A percentile compares a stretch with the other conserved stretches of the same genome.
These are phyloP conservation scores for Neotragus pygmaeus DNA, from an alignment of 2,113 vertebrate species.

Conservation along the genomic window DNA sequence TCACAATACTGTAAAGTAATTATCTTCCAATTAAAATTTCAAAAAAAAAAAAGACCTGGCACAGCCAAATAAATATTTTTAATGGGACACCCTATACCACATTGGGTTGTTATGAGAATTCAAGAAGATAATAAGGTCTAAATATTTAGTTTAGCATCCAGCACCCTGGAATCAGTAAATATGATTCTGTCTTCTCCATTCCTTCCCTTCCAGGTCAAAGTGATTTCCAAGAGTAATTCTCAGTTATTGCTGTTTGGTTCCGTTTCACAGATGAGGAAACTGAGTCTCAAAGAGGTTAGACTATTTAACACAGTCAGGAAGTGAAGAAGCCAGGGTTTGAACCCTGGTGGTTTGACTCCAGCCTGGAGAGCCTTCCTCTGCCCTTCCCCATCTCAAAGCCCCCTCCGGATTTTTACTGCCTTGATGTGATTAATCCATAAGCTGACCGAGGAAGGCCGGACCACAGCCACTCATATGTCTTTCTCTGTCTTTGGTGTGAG, in stretches of 20 bases:
- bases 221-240: not conserved
- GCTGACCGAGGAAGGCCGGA: not conserved
- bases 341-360: not conserved
- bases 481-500: not conserved
- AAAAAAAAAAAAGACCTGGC: not conserved
- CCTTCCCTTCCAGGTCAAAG: not conserved
- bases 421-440: not conserved
- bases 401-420: not conserved
- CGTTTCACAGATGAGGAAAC: not conserved
- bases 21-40: not conserved
- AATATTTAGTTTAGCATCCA: not conserved
- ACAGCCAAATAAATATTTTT: not conserved
- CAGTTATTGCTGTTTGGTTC: not conserved
- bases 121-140: accelerated
- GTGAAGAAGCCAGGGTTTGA: not conserved
- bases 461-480: accelerated
- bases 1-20: not conserved
- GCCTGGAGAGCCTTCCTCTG: not conserved
- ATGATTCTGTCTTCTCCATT: not conserved
- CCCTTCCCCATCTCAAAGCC: accelerated
- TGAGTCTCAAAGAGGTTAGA: not conserved
- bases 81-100: not conserved
- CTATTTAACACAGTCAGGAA: not conserved
- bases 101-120: not conserved
- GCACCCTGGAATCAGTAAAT: too few species aligned